These are phyloP conservation scores for Cepaea nemoralis DNA, from an alignment of 1,140 invertebrate species.

Conservation along the genomic window DNA sequence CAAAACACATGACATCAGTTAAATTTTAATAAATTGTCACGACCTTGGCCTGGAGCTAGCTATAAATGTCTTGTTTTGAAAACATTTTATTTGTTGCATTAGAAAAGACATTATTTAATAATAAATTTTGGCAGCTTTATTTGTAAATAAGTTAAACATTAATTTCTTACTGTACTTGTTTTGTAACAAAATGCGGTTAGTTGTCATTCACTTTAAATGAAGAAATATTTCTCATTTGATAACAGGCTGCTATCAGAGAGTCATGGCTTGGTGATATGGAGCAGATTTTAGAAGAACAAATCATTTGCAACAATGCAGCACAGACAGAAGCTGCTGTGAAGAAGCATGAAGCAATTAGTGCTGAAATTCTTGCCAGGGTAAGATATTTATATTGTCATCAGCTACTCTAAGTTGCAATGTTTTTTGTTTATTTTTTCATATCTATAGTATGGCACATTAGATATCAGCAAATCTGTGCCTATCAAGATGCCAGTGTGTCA, in stretches of 20 bases:
- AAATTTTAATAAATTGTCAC: too few relatives aligned
- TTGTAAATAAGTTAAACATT: neutral
- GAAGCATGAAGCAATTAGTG: slow-evolving; percentile 98
- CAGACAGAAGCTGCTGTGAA: slow-evolving; percentile 98
- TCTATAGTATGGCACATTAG: too few relatives aligned
- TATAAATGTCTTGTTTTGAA: too few relatives aligned
- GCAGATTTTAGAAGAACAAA: slow-evolving; percentile 91
- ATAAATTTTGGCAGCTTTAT: neutral
- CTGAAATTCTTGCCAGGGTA: slow-evolving; percentile 90
- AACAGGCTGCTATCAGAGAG: slow-evolving; percentile 83
- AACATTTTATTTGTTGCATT: too few relatives aligned
- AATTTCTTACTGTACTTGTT: neutral
- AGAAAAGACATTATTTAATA: too few relatives aligned
- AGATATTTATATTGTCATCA: slow-evolving; percentile 43
- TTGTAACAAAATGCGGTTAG: neutral
- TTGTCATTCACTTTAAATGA: neutral
- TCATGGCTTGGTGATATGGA: slow-evolving; percentile 98
- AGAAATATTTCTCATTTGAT: neutral
- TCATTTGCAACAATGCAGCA: slow-evolving; percentile 83
- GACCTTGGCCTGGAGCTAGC: too few relatives aligned
- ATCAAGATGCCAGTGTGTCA: too few relatives aligned
- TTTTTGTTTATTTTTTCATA: too few relatives aligned
- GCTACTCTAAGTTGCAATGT: too few relatives aligned
- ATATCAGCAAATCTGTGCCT: too few relatives aligned
- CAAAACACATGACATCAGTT: too few relatives aligned